Base-by-base conservation (phyloP, 1,140 invertebrate genomes). In the Cydia splendana region DNA sequence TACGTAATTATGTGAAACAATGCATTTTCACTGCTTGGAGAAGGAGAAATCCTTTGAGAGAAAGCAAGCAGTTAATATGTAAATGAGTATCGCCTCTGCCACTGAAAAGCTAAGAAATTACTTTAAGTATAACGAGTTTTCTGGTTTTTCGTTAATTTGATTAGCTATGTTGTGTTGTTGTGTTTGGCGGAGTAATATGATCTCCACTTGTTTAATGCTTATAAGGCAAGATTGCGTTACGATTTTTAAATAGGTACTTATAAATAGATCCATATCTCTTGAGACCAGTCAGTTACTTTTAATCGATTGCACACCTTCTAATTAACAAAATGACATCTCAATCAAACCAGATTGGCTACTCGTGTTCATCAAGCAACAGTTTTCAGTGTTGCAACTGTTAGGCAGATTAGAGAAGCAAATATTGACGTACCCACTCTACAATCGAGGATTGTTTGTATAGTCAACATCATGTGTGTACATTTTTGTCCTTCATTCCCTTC, bases 301-400 rank as follows among this genome's bases (percentile, higher is more conserved):
- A 28, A 28, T 65, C 65, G 15, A 69, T 69, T 69, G 15, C 65
- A 65, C 65, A 65, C 13, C 12, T 18, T 69, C 65, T 69, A 69
- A 69, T 69, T 34, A 34, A 69, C 30, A 28, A 34, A 34, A 53
- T 53, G 4, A 4, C 65, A 69, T 69, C 65, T 69, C 28, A 34
- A 69, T 69, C 65, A 69, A 69, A 69, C 24, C 30, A 34, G 65
- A 34, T 69, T 38, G 30, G 4, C 30, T 7, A 13, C 88, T 90
- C 80, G 79, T 18, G 20, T 20, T n/a, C 28, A 78, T 5, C 75
- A 78, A 62, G 30, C 20, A 62, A 76, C 10, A 77, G 53, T 30
- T 53, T 48, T 20, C 20, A 13, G 34, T 69, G 65, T 38, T 69
- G 65, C 65, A 69, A 69, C 65, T n/a, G 30, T 69, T 69, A 67